These are phyloP conservation scores for Dendroctonus ponderosae DNA, from an alignment of 1,140 invertebrate species.

Conservation along the genomic window DNA sequence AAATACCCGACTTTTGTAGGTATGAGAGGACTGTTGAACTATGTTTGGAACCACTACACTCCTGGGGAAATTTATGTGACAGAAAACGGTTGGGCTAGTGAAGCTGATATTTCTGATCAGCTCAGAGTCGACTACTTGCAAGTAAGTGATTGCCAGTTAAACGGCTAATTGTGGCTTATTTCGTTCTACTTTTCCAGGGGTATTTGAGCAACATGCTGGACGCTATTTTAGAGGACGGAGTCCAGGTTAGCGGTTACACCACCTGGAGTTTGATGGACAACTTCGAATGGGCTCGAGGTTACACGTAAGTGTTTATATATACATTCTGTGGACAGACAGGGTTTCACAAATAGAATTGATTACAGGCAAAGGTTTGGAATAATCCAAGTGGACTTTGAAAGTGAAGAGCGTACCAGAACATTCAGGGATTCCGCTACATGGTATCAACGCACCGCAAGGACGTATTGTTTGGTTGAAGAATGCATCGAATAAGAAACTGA, in stretches of 20 bases:
- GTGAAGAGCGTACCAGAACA: conserved; percentile 33
- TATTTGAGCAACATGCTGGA: conserved; percentile 38
- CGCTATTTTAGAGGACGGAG: conserved; percentile 46
- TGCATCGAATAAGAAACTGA: conserved; percentile 9
- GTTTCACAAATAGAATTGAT: neutral
- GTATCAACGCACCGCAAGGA: conserved; percentile 29
- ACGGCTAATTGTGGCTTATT: neutral
- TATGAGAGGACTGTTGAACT: conserved; percentile 43
- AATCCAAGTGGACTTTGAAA: conserved; percentile 34
- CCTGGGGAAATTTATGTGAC: conserved; percentile 39
- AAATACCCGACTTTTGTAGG: conserved; percentile 24
- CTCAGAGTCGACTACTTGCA: conserved; percentile 52
- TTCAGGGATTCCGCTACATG: conserved; percentile 30
- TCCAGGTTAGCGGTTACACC: conserved; percentile 56
- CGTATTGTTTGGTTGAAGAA: conserved; percentile 27
- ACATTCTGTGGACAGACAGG: neutral
- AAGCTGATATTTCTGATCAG: conserved; percentile 53
- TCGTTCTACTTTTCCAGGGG: conserved; percentile 7
- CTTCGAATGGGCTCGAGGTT: conserved; percentile 60
- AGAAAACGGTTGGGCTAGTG: conserved; percentile 40
- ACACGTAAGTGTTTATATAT: conserved; percentile 43
- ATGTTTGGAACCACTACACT: conserved; percentile 39
- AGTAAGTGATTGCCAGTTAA: conserved; percentile 7
- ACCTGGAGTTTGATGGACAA: conserved; percentile 67
- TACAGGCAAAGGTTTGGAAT: conserved; percentile 34